Percentiles rank a stretch among this genome's conserved stretches.
Conservation (phyloP, 2,888 invertebrate genomes). For the Muscina levida region DNA sequence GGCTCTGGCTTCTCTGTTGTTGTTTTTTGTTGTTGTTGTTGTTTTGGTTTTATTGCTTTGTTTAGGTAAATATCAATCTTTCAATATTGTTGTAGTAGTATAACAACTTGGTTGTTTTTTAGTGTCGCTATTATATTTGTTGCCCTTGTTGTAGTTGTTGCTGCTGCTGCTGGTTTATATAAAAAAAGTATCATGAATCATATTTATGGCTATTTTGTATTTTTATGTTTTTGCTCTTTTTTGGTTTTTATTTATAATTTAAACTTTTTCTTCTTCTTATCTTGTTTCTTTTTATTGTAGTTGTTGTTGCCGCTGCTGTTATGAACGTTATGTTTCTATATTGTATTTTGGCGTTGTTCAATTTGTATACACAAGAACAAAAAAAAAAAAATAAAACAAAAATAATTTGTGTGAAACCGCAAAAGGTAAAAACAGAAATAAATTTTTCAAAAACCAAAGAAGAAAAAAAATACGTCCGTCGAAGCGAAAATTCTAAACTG, state of each 20-base stretch:
- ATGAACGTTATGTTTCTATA: too few relatives aligned
- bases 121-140: too few relatives aligned
- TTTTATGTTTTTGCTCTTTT: too few relatives aligned
- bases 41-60: background rate
- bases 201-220: constrained; percentile 47
- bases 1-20: background rate
- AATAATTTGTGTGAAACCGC: constrained; percentile 48
- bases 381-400: too few relatives aligned
- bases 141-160: too few relatives aligned
- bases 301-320: constrained; percentile 26
- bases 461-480: background rate
- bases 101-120: too few relatives aligned
- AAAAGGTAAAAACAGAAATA: constrained; percentile 33
- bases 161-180: too few relatives aligned
- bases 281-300: constrained; percentile 42
- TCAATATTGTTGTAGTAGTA: too few relatives aligned
- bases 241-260: constrained; percentile 43
- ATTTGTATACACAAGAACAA: constrained; percentile 45
- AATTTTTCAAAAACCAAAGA: background rate
- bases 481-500: background rate
- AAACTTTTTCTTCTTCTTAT: constrained; percentile 53
- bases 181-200: constrained; percentile 46
- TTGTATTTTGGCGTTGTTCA: too few relatives aligned
- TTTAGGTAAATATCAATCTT: constrained; percentile 7
- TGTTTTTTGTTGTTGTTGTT: too few relatives aligned